Evolutionary conservation across 2,797 vertebrate genomes (phyloP).

Genomic region (Pangasius macronema): DNA sequence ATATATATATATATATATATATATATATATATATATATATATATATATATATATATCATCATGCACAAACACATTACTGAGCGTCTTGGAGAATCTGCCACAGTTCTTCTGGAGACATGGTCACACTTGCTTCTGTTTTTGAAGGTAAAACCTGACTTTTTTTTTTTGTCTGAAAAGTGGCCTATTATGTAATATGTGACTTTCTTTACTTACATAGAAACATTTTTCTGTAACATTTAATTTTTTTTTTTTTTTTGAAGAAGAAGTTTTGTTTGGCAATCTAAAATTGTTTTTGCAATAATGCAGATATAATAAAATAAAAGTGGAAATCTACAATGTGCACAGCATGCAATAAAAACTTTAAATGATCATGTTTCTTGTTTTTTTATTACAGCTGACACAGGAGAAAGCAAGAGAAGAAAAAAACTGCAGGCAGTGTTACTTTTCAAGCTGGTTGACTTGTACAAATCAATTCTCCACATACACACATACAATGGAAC

Average conservation of each 20-base stretch:
- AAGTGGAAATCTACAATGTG: slow-evolving; percentile 1
- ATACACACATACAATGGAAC: slow-evolving; percentile 38
- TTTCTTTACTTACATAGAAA: not conserved
- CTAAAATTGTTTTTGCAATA: not conserved
- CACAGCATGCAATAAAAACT: slow-evolving; percentile 11
- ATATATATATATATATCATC: too few species aligned
- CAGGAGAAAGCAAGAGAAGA: slow-evolving; percentile 56
- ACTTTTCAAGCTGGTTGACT: slow-evolving; percentile 56
- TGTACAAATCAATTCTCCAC: slow-evolving; percentile 35
- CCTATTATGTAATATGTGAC: not conserved
- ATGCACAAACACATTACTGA: not conserved
- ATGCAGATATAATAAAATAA: not conserved
- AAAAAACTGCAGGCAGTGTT: slow-evolving; percentile 59
- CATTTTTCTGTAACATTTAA: not conserved
- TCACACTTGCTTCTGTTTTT: not conserved
- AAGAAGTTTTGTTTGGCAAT: not conserved
- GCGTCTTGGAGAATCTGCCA: not conserved
- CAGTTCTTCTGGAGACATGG: not conserved
- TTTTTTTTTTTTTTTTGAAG: too few species aligned
- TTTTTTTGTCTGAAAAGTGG: not conserved
- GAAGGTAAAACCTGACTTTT: not conserved
- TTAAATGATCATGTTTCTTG: not conserved
- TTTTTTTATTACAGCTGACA: slow-evolving; percentile 65
- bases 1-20: too few species aligned
- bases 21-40: too few species aligned